A percentile compares a stretch with the other conserved stretches of the same genome.
Evolutionary conservation across 1,140 invertebrate genomes (phyloP).

Genomic region (Sipha flava): DNA sequence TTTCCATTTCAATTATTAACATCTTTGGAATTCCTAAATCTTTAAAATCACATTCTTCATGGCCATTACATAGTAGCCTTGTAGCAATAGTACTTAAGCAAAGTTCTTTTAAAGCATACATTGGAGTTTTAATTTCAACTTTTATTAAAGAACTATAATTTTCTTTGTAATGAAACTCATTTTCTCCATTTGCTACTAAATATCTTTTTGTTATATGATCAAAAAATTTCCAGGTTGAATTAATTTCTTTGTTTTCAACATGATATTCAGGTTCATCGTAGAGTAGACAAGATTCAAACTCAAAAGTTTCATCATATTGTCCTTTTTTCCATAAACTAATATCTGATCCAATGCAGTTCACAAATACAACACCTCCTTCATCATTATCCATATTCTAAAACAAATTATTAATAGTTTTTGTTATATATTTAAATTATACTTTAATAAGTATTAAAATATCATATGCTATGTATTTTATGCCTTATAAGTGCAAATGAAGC

Average conservation of each 20-base stretch:
- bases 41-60: not conserved
- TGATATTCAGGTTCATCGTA: constrained; percentile 20
- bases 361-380: not conserved
- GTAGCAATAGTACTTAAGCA: not conserved
- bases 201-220: constrained; percentile 18
- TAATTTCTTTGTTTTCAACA: not conserved
- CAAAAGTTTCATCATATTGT: not conserved
- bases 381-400: constrained; percentile 5
- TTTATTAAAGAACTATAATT: not conserved
- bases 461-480: too few species aligned
- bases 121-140: constrained; percentile 15
- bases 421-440: too few species aligned
- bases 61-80: not conserved
- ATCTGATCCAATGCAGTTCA: constrained; percentile 15
- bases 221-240: constrained; percentile 17
- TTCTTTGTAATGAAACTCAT: not conserved
- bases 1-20: constrained; percentile 4
- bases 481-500: too few species aligned
- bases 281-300: not conserved
- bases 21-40: not conserved
- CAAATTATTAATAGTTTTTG: not conserved
- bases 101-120: constrained; percentile 11
- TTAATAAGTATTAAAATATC: too few species aligned
- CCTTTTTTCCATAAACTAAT: constrained; percentile 3
- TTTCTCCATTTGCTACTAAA: constrained; percentile 2